Base-by-base conservation (phyloP, 2,888 invertebrate species). In the Drosophila fulvimacula region DNA sequence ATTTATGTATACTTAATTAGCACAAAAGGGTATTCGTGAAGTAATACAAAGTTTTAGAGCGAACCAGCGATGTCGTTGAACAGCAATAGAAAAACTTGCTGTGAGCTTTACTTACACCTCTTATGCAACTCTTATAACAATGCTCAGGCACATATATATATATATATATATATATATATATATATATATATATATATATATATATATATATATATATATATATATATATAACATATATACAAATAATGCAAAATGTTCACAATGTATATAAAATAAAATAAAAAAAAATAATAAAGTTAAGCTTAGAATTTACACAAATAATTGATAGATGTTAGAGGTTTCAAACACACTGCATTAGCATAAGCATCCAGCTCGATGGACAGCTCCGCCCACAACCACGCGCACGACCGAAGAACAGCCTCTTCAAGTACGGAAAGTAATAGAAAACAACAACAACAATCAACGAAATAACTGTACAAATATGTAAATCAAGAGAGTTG, bases 281-380 rank as follows among this genome's bases (percentile, higher is more conserved):
- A 65, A 69, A 51, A 42, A 56, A 55, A 38, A 58, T 49, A 67
- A 17, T 13, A 34, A 39, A 52, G 24, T 38, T 53, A 44, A 62
- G 44, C 36, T 42, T 64, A 44, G 53, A 64, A 60, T 61, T 34
- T 41, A 60, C 41, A 73, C 49, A 60, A 57, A 71, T 39, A 59
- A 67, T 38, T 61, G 46, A 67, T 39, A 56, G 67, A 79, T 62
- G 65, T 64, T 61, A 73, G 69, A 67, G 65, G 56, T 68, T 62
- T 76, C 71, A 75, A 69, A 56, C 69, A 82, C 39, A 75, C 66
- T 67, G 74, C 74, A 84, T 82, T 82, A 79, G 75, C 81, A 82
- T 84, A 84, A 84, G 74, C 74, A 64, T 60, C 55, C 49, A 32
- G 58, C 51, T 58, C 60, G 21, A n/a, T 15, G 42, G 64, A 24